Evolutionary conservation across 1,140 invertebrate species (phyloP), one percentile per base, ranked within the genome.

Genomic region (Polyergus mexicanus): DNA sequence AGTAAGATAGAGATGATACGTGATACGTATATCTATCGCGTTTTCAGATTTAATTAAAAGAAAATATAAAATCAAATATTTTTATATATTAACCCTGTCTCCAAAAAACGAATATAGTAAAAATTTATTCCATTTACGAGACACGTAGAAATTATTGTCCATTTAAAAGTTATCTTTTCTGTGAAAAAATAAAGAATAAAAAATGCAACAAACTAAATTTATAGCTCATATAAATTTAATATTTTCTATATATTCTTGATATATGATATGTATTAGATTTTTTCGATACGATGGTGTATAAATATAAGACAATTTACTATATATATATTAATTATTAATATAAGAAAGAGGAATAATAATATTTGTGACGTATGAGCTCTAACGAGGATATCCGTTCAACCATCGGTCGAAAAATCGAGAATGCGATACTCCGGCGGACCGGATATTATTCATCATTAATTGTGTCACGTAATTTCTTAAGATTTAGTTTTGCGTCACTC

Each of bases 381-480:
- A 71, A 81, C 35, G 35, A 71, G 66, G 7, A 25, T 19, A 41
- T 71, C 54, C 54, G 66, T n/a, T 38, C 38, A 13, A 51, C 51
- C 32, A 11, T 47, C 54, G 35, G 51, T 7, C 54, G 66, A 69
- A 60, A 81, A 83, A 47, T 41, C 54, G 63, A 58, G 38, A 60
- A 72, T 74, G 28, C 28, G 32, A 32, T 19, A 35, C 19, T 13
- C 38, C 13, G 38, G n/a, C 4, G 13, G 16, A 16, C 47, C 19
- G 54, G 54, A 74, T 83, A 83, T 81, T 81, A 81, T 81, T 81
- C 78, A 81, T 83, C 78, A 81, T 83, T 83, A 83, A 69, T 74
- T 72, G 54, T 32, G 41, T 72, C 86, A 63, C 84, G 60, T 78
- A 87, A 87, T 86, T 87, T n/a, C 84, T 83, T 83, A 72, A 60